Evolutionary conservation across 2,797 vertebrate species (phyloP), one percentile per base, ranked within the genome.

Genomic region (Gobio occitaniae): DNA sequence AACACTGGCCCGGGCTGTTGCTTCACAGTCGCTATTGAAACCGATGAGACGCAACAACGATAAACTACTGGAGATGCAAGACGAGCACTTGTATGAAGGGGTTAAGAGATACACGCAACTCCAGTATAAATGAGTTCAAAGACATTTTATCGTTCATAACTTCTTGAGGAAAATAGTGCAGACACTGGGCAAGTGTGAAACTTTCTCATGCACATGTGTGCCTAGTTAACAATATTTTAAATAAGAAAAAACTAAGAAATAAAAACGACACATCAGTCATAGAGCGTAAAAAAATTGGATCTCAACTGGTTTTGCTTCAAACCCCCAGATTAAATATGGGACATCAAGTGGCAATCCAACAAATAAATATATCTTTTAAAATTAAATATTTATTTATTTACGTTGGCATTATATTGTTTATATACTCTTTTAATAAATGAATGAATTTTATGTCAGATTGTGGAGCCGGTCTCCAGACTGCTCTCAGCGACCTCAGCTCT

Each of bases 401-500:
- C 0, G 6, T 6, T 52, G 16, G 16, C 17, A 54, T 54, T 54
- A 19, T 54, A 16, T 16, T 65, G 61, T 65, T 65, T 32, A n/a
- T n/a, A n/a, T n/a, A n/a, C 19, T 41, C 75, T 77, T 59, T 16
- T 16, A 59, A 41, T 6, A 77, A 41, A n/a, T 59, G 0, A 59
- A 77, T 25, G 2, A 16, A 41, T 41, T 59, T n/a, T 16, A 59
- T 16, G 36, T 48, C 77, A 7, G 44, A 32, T 25, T 65, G n/a
- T 10, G 16, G 38, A 61, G 38, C 75, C 1, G 10, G 21, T 59
- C 52, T 59, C 83, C 92, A 88, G 84, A 87, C 90, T 80, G 90
- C 89, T 87, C 90, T 89, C 89, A 88, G 88, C 87, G 87, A 80
- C 83, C 89, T 91, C 89, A 88, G 90, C 88, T 91, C 90, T 91